Evolutionary conservation across 2,797 vertebrate genomes (phyloP).

Genomic region (Esox lucius): DNA sequence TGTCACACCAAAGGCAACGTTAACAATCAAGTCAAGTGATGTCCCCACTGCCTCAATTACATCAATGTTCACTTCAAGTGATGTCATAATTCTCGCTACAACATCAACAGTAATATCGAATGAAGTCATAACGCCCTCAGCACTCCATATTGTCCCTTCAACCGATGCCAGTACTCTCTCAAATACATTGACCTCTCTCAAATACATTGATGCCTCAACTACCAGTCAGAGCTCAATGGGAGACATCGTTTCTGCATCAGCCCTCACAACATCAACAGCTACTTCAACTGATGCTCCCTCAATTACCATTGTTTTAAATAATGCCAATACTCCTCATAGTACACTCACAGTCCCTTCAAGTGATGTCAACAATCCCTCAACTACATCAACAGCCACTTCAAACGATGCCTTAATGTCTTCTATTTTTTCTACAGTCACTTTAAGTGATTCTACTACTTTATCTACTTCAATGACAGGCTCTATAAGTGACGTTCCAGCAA

Average conservation of each 20-base stretch:
- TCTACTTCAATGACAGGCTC: not conserved
- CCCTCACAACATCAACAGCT: not conserved
- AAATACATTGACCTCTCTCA: not conserved
- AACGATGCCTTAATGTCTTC: not conserved
- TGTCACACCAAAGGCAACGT: not conserved
- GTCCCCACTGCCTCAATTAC: not conserved
- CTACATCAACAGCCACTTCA: not conserved
- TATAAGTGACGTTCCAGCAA: not conserved
- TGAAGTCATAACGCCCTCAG: not conserved
- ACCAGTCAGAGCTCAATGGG: not conserved
- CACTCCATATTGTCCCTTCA: no score
- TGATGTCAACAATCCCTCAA: not conserved
- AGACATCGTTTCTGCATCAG: no score
- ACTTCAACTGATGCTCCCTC: no score
- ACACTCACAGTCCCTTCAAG: not conserved
- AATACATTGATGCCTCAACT: not conserved
- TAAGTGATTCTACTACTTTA: not conserved
- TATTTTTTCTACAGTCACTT: not conserved
- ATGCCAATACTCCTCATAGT: no score
- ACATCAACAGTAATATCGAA: not conserved
- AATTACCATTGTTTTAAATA: no score
- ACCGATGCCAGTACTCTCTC: not conserved
- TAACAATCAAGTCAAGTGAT: not conserved
- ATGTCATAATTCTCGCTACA: accelerated
- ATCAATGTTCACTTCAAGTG: not conserved